These are phyloP conservation scores for Danio jaintianensis DNA, from an alignment of 2,797 vertebrate species.

Conservation along the genomic window DNA sequence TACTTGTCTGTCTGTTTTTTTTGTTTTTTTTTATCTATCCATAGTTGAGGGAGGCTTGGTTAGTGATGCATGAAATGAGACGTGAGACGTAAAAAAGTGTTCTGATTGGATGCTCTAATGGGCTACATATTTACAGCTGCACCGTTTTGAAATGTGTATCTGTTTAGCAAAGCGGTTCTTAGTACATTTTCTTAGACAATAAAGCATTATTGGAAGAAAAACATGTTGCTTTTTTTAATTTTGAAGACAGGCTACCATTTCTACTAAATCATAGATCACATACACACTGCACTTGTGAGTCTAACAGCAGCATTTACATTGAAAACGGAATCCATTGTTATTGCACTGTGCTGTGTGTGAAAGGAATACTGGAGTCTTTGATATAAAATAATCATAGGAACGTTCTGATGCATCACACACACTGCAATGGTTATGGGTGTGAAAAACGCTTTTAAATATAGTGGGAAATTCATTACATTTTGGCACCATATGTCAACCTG, in stretches of 20 bases:
- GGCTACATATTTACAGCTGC: constrained; percentile 25
- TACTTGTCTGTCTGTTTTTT: constrained; percentile 41
- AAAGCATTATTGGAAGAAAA: constrained; percentile 21
- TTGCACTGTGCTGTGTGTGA: background rate
- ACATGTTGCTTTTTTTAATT: constrained; percentile 11
- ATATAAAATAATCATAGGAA: background rate
- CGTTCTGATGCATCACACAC: background rate
- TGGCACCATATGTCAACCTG: background rate
- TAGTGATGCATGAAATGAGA: constrained; percentile 51
- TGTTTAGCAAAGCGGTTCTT: constrained; percentile 35
- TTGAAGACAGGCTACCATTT: constrained; percentile 61
- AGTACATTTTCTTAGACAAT: constrained; percentile 21
- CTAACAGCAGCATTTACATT: background rate
- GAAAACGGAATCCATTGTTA: background rate
- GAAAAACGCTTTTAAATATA: background rate
- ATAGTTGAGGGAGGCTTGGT: constrained; percentile 21
- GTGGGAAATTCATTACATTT: background rate
- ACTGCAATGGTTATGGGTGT: background rate
- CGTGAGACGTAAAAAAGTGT: constrained; percentile 25
- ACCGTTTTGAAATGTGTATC: constrained; percentile 1
- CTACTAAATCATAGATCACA: constrained; percentile 21
- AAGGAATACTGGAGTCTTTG: background rate
- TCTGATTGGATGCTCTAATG: constrained; percentile 36
- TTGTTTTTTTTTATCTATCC: constrained; percentile 29
- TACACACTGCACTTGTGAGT: background rate